Conservation (phyloP, 1,140 invertebrate species). For the Temnothorax nylanderi region DNA sequence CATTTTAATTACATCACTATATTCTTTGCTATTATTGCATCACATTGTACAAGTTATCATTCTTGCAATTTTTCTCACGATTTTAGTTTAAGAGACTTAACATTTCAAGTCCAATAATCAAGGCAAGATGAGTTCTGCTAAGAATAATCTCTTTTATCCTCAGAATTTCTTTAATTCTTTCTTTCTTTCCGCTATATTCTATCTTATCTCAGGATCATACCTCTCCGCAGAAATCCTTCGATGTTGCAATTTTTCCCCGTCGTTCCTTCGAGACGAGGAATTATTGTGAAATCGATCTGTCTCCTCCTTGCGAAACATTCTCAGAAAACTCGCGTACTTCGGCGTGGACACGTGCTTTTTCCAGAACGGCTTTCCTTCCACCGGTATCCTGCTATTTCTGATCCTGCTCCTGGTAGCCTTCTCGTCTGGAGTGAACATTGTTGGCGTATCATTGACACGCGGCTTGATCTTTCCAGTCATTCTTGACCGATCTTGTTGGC, state of each 20-base stretch:
- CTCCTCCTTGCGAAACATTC: constrained; percentile 8
- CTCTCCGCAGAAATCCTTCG: not conserved
- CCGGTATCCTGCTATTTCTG: not conserved
- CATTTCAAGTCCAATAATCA: not conserved
- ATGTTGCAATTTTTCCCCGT: not conserved
- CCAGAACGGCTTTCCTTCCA: not conserved
- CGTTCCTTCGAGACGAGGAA: not conserved
- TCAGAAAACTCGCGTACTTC: constrained; percentile 21
- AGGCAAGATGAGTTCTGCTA: not conserved
- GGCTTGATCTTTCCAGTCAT: not conserved
- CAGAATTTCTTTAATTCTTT: not conserved
- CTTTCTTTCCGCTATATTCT: not conserved
- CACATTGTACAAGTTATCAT: not conserved
- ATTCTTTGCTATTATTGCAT: not conserved
- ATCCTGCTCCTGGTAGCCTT: not conserved
- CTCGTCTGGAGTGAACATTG: not conserved
- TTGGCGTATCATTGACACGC: not conserved
- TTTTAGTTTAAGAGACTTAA: not conserved
- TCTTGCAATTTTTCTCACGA: not conserved
- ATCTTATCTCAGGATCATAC: constrained; percentile 1
- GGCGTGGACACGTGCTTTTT: not conserved
- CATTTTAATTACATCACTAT: not conserved
- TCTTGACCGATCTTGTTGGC: not conserved
- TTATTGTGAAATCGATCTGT: not conserved
- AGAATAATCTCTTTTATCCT: not conserved